Evolutionary conservation across 2,888 invertebrate genomes (phyloP).

Genomic region (Limenitis arthemis): DNA sequence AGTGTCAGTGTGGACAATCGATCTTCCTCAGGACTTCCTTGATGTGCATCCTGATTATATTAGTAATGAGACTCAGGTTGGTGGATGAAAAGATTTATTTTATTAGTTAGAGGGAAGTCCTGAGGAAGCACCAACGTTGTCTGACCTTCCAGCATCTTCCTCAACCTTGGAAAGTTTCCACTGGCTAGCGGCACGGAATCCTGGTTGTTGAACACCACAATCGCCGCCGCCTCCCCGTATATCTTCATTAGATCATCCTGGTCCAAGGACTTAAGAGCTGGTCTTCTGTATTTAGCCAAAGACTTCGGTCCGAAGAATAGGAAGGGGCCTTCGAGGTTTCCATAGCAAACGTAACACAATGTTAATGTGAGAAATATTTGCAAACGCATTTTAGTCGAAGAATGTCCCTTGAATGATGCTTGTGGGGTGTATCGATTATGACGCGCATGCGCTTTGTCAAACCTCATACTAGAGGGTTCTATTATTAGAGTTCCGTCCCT

Average conservation of each 20-base stretch:
- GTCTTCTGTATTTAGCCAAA: constrained; percentile 56
- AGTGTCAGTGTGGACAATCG: too few species aligned
- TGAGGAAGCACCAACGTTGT: constrained; percentile 70
- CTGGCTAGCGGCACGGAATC: constrained; percentile 67
- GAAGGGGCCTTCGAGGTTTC: constrained; percentile 72
- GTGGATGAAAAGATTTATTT: constrained; percentile 4
- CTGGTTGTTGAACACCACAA: constrained; percentile 74
- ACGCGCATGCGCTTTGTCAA: too few species aligned
- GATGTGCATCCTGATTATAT: constrained; percentile 73
- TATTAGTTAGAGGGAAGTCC: too few species aligned
- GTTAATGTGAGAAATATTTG: constrained; percentile 15
- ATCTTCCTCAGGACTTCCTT: too few species aligned
- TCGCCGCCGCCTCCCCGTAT: constrained; percentile 70
- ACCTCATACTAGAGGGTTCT: too few species aligned
- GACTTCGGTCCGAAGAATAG: constrained; percentile 72
- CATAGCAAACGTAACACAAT: constrained; percentile 27
- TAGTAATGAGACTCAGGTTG: constrained; percentile 74
- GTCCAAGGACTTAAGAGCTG: constrained; percentile 65
- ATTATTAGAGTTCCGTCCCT: too few species aligned
- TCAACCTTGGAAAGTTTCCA: constrained; percentile 67
- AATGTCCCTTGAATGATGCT: background rate
- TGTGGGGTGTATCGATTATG: constrained; percentile 18
- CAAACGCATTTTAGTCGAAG: background rate
- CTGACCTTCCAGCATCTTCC: constrained; percentile 68
- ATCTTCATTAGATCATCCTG: constrained; percentile 71